Evolutionary conservation across 2,113 vertebrate genomes (phyloP), one percentile per base, ranked within the genome.

Genomic region (Catagonus wagneri): DNA sequence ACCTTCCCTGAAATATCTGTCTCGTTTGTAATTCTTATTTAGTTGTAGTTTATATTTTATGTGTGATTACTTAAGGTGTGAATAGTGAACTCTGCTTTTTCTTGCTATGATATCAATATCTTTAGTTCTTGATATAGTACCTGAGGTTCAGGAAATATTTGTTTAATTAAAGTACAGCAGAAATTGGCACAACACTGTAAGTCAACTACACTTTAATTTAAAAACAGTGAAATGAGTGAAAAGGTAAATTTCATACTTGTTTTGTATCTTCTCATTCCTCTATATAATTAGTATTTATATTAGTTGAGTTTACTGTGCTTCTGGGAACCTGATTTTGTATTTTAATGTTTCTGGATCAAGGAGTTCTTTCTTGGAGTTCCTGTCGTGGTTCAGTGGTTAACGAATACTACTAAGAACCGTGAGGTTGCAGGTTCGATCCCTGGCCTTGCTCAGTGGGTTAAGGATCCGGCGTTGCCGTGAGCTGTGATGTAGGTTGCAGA

Each of bases 171-270:
- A 94, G 27, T 79, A 44, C 44, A 44, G 44, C 44, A 44, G 44
- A 44, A 44, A 44, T 44, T 44, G 44, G 44, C 44, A 44, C 44
- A 44, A 44, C 44, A 44, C 44, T 44, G 44, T 44, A 44, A 44
- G 44, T 44, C 44, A 44, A 44, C 44, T 44, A 44, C 8, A 44
- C 4, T 44, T 44, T 4, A 44, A 44, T n/a, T n/a, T n/a, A 95
- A 86, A 95, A 86, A 56, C 3, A 75, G 79, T 89, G 27, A 96
- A 87, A 72, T 74, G n/a, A 93, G 6, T 76, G 96, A 95, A 72
- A 60, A 78, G n/a, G 74, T 83, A 68, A 56, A 52, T 83, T 58
- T 74, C 3, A 65, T 88, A 61, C 7, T 68, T 54, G n/a, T 72
- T 78, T 81, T 93, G 25, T 95, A 32, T 61, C 19, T 83, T 94